A percentile compares a stretch with the other conserved stretches of the same genome.
Conservation (phyloP, 2,797 vertebrate species). For the Liparis tanakae region DNA sequence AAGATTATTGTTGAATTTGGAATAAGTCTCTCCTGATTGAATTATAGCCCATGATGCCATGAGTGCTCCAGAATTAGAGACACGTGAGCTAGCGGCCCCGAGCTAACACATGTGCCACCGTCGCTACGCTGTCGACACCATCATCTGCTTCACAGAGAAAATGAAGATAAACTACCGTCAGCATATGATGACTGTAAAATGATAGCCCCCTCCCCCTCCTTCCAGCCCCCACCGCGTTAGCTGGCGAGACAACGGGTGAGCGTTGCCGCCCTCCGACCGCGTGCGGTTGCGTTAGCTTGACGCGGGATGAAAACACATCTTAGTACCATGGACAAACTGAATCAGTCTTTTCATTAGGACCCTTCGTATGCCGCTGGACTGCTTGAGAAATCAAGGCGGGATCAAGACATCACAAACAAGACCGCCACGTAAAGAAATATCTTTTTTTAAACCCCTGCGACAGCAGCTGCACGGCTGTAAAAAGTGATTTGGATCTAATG, state of each 20-base stretch:
- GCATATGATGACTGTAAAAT: background rate
- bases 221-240: background rate
- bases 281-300: conserved; percentile 7
- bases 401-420: conserved; percentile 21
- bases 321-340: background rate
- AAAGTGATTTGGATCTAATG: conserved; percentile 68
- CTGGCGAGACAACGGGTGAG: conserved; percentile 10
- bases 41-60: too few species aligned
- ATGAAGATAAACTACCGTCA: background rate
- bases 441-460: conserved; percentile 29
- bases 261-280: background rate
- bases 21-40: too few species aligned
- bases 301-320: background rate
- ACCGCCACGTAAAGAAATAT: conserved; percentile 15
- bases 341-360: background rate
- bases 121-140: too few species aligned
- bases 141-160: background rate
- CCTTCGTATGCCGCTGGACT: conserved; percentile 1
- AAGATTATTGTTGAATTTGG: too few species aligned
- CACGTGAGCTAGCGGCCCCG: too few species aligned
- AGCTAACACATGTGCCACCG: too few species aligned
- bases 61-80: too few species aligned
- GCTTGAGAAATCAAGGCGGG: background rate
- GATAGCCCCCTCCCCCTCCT: background rate
- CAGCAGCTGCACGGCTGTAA: conserved; percentile 29